A percentile compares a stretch with the other conserved stretches of the same genome.
phyloP scores from a whole-genome alignment of 2,113 vertebrate genomes.

The Tretioscincus oriximinensis region DNA sequence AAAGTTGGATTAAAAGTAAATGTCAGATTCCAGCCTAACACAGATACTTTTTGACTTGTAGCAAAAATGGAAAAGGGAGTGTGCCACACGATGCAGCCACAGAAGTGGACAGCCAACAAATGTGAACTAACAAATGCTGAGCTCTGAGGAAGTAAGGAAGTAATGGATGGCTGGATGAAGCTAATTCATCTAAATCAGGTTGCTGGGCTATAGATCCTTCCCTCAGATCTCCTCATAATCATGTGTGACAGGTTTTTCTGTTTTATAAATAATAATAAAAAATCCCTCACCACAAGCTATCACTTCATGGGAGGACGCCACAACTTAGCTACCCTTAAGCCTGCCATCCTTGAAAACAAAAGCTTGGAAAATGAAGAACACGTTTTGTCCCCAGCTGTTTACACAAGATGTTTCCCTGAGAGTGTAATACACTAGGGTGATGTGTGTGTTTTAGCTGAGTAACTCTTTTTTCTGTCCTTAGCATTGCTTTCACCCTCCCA shows the following conservation, averaged over 20 bases:
- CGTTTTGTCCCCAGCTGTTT: constrained; percentile 62
- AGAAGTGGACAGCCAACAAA: too few relatives aligned
- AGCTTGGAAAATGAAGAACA: constrained; percentile 74
- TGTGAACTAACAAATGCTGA: too few relatives aligned
- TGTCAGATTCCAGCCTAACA: too few relatives aligned
- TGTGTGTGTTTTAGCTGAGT: constrained; percentile 61
- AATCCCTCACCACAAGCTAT: constrained; percentile 27
- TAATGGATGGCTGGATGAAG: constrained; percentile 41
- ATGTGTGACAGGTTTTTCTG: constrained; percentile 50
- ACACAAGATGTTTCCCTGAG: constrained; percentile 63
- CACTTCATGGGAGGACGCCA: constrained; percentile 61
- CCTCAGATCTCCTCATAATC: constrained; percentile 60
- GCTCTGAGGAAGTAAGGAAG: neutral
- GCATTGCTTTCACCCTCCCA: constrained; percentile 27
- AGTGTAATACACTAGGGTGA: constrained; percentile 61
- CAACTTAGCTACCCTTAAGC: constrained; percentile 65
- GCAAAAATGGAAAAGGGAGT: too few relatives aligned
- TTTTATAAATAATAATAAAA: constrained; percentile 70
- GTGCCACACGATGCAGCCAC: too few relatives aligned
- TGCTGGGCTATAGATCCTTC: constrained; percentile 44
- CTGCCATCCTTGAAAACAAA: constrained; percentile 68
- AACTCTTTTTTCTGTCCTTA: constrained; percentile 50
- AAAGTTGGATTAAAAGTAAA: too few relatives aligned
- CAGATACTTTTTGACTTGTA: too few relatives aligned
- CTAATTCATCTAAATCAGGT: constrained; percentile 54